Base-by-base conservation (phyloP, 2,797 vertebrate species). In the Emys orbicularis region DNA sequence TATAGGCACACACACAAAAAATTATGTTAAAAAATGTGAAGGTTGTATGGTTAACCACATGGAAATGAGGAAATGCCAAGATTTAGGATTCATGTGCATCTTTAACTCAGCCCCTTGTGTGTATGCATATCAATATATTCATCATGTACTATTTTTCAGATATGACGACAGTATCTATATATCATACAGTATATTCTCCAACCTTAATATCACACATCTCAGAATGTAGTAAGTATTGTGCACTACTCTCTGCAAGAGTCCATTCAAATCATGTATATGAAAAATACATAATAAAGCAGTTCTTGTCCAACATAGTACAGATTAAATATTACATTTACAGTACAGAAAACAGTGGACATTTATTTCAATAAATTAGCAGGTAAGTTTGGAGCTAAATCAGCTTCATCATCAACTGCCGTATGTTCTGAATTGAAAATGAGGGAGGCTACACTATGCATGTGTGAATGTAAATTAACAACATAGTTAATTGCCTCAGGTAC, bases 211-310 rank as follows among this genome's bases (percentile, higher is more conserved):
- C 95, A 92, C 91, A 90, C 86, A 95, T 93, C 90, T 87, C 41
- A 84, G 86, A 74, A 86, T 90, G 79, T 84, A 88, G 94, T 95
- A 95, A 93, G 54, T 29, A 34, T 41, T 18, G 21, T 47, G 86
- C 93, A 93, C 92, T 89, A 27, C 52, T 65, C 79, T 91, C 59
- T 4, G 12, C 53, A 52, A n/a, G 11, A 83, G 44, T 83, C 77
- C 87, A 95, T 97, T 97, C 96, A 96, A 96, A 96, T 49, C 92
- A 79, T 93, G 79, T 88, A 72, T 50, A 68, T 91, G 68, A 79
- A 84, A 91, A 92, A 29, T 18, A 81, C 16, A 19, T 83, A 87
- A 94, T 90, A 89, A 96, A 93, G 95, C 86, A 50, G 74, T n/a
- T 92, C 83, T 77, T 81, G 27, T 93, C 50, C 19, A 88, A 94